Evolutionary conservation across 2,797 vertebrate species (phyloP).

Genomic region (Xenopus petersii): DNA sequence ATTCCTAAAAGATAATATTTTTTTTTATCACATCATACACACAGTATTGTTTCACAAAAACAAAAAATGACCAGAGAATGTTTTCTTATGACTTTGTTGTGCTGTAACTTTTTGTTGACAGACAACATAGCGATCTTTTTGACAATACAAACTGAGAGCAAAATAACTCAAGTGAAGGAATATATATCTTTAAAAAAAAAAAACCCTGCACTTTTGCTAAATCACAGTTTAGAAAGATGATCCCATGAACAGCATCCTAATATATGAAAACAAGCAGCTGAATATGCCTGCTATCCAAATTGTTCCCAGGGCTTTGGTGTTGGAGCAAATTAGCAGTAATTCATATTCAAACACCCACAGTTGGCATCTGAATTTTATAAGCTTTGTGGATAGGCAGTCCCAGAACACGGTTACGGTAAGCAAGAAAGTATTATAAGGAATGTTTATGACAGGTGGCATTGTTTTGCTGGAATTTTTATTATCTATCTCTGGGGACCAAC

Average conservation of each 20-base stretch:
- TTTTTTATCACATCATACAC: no score
- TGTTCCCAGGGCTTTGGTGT: constrained; percentile 18
- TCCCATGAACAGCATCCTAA: not conserved
- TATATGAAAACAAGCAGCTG: not conserved
- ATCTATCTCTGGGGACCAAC: constrained; percentile 6
- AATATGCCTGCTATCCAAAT: constrained; percentile 14
- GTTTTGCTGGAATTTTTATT: constrained; percentile 30
- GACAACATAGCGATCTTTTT: no score
- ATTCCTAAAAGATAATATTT: no score
- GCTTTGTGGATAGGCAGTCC: constrained; percentile 7
- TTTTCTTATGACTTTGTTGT: no score
- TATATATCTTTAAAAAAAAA: no score
- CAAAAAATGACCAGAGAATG: no score
- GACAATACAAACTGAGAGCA: no score
- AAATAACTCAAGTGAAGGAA: no score
- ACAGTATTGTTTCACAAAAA: no score
- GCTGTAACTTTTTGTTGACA: no score
- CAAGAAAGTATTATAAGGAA: constrained; percentile 20
- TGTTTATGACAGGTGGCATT: constrained; percentile 37
- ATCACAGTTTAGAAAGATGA: no score
- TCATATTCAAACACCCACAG: constrained; percentile 17
- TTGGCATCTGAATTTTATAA: constrained; percentile 23
- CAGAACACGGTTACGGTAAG: constrained; percentile 3
- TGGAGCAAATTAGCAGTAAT: constrained; percentile 27
- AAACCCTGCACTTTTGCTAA: no score